Conservation (phyloP, 2,888 invertebrate species). For the Dolomedes plantarius region DNA sequence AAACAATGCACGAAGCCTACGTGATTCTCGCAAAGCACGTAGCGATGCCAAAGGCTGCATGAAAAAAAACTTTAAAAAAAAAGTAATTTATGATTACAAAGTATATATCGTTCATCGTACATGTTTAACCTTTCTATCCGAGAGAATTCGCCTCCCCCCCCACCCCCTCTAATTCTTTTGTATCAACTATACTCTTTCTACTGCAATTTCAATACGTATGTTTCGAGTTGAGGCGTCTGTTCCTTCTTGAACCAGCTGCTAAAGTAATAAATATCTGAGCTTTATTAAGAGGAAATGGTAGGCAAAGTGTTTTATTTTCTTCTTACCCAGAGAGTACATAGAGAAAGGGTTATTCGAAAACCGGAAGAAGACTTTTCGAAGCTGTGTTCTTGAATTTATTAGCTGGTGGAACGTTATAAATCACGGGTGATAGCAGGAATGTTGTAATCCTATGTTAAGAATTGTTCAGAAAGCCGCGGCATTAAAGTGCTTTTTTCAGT, state of each 20-base stretch:
- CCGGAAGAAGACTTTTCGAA: not conserved
- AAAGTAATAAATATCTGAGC: not conserved
- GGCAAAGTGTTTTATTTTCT: not conserved
- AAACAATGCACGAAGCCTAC: slow-evolving; percentile 64
- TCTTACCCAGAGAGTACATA: not conserved
- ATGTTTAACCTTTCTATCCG: slow-evolving; percentile 54
- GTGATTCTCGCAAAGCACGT: slow-evolving; percentile 39
- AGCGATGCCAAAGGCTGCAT: slow-evolving; percentile 11
- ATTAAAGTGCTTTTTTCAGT: too few species aligned
- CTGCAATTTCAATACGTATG: not conserved
- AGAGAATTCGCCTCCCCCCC: not conserved
- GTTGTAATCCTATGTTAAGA: not conserved
- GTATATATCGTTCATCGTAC: slow-evolving; percentile 57
- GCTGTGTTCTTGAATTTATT: not conserved
- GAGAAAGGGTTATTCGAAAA: not conserved
- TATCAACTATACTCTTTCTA: not conserved
- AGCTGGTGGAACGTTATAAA: not conserved
- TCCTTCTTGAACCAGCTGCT: not conserved
- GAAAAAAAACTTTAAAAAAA: slow-evolving; percentile 38
- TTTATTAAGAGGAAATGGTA: slow-evolving; percentile 1
- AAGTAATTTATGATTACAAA: slow-evolving; percentile 69
- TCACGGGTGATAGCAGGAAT: not conserved
- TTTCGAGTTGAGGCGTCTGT: not conserved
- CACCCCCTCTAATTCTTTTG: not conserved
- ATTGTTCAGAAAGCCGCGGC: too few species aligned